Evolutionary conservation across 1,140 invertebrate species (phyloP).

Genomic region (Brachionus paranguensis): DNA sequence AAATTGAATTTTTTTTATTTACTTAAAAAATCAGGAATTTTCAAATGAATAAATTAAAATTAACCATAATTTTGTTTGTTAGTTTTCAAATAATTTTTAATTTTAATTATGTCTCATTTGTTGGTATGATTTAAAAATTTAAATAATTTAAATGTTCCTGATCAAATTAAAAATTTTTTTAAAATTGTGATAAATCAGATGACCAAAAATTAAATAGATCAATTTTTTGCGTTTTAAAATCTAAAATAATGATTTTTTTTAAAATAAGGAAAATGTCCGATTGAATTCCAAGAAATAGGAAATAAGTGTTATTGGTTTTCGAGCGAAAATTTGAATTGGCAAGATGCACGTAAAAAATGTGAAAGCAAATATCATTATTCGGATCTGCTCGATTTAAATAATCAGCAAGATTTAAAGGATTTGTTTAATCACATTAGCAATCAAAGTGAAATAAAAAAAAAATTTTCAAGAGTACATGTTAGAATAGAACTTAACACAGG

Average conservation of each 20-base stretch:
- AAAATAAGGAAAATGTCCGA: not conserved
- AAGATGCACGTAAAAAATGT: not conserved
- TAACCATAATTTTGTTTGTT: no score
- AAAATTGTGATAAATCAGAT: no score
- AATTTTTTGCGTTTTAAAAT: not conserved
- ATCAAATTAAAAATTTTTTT: no score
- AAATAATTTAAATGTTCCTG: no score
- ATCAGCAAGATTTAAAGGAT: not conserved
- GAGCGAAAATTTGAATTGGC: not conserved
- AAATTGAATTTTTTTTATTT: no score
- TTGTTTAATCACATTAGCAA: not conserved
- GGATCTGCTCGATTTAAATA: not conserved
- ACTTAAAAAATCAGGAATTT: no score
- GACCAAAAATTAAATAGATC: no score
- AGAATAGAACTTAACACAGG: not conserved
- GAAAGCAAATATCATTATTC: not conserved
- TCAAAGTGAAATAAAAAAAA: not conserved
- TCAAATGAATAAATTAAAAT: no score
- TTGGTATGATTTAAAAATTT: no score
- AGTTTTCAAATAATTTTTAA: no score
- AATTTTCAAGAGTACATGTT: not conserved
- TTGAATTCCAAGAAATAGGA: not conserved
- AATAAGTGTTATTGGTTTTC: conserved; percentile 28
- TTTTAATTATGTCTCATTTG: not conserved
- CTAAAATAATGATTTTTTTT: not conserved